Evolutionary conservation across 2,888 invertebrate species (phyloP), one percentile per base, ranked within the genome.

Genomic region (Melinaea marsaeus): DNA sequence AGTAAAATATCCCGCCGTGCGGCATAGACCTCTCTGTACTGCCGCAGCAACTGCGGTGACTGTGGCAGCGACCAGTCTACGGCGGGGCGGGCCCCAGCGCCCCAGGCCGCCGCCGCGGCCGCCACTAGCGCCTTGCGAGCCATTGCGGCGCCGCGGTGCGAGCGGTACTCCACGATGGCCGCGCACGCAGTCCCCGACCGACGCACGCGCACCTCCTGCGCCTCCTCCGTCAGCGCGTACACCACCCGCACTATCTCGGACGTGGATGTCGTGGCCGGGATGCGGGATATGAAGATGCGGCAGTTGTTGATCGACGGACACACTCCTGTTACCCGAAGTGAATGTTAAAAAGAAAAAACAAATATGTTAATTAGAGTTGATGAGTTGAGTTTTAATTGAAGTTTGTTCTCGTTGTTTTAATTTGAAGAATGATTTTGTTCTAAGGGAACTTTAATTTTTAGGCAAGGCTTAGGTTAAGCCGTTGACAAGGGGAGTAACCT

Each of bases 231-330:
- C 35, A 89, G 80, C 64, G 92, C 92, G 70, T 88, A 88, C 81
- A 95, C 89, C 71, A 91, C 82, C 0, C 87, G 84, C 42, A 87
- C 83, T 62, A 95, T 93, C 79, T 94, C 94, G n/a, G 92, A 90
- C 59, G 91, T 90, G 6, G 90, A 86, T 69, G 93, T 93, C 55
- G 89, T 92, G 83, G 93, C 73, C 90, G 94, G 79, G 64, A 91
- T 88, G 68, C 89, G 88, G 51, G 88, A 89, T 70, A 96, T 92
- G 79, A 94, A 94, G 61, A 96, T 90, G 60, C 95, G 92, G 75
- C 95, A 95, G 83, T 96, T 96, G 84, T 96, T 95, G 56, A 94
- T 92, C 55, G 94, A 94, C 32, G 92, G 92, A 57, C 94, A 93
- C 9, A 95, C 95, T 6, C 95, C 95, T 90, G 69, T 51, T 5